Conservation (phyloP, 2,797 vertebrate species). For the Bryconaethiops microstoma region DNA sequence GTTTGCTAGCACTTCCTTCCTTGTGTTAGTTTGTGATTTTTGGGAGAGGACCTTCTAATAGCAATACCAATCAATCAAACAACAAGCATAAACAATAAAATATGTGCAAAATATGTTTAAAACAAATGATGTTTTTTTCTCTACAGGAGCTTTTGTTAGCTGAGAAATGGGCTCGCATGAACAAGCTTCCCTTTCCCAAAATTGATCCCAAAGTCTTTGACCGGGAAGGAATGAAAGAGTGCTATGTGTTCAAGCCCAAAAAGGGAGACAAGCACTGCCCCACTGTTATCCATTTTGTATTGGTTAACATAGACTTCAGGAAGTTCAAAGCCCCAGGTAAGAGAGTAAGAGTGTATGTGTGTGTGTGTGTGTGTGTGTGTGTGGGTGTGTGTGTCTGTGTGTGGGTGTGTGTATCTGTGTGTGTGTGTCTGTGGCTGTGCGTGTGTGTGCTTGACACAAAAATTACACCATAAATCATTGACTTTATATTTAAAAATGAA, state of each 20-base stretch:
- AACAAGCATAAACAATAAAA: neutral
- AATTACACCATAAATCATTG: too few relatives aligned
- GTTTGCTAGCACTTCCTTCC: neutral
- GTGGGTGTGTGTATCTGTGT: neutral
- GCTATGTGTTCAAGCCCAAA: conserved; percentile 95
- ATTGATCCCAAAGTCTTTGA: conserved; percentile 97
- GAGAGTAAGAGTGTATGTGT: conserved; percentile 19
- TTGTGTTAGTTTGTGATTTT: neutral
- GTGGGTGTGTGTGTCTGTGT: too few relatives aligned
- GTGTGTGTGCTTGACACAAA: too few relatives aligned
- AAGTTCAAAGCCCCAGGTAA: conserved; percentile 92
- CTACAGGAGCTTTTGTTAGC: conserved; percentile 92
- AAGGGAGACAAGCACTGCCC: conserved; percentile 93
- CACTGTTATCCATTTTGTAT: conserved; percentile 94
- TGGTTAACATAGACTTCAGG: conserved; percentile 96
- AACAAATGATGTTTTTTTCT: neutral
- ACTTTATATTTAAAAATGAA: too few relatives aligned
- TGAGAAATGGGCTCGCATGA: conserved; percentile 99
- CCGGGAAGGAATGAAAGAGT: conserved; percentile 95
- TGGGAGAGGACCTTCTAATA: neutral
- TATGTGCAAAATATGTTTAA: neutral
- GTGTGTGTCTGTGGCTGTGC: too few relatives aligned
- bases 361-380: too few relatives aligned
- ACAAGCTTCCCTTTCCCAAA: conserved; percentile 96
- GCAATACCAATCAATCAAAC: neutral